These are phyloP conservation scores for Coendou prehensilis DNA, from an alignment of 2,797 vertebrate genomes.

Conservation along the genomic window DNA sequence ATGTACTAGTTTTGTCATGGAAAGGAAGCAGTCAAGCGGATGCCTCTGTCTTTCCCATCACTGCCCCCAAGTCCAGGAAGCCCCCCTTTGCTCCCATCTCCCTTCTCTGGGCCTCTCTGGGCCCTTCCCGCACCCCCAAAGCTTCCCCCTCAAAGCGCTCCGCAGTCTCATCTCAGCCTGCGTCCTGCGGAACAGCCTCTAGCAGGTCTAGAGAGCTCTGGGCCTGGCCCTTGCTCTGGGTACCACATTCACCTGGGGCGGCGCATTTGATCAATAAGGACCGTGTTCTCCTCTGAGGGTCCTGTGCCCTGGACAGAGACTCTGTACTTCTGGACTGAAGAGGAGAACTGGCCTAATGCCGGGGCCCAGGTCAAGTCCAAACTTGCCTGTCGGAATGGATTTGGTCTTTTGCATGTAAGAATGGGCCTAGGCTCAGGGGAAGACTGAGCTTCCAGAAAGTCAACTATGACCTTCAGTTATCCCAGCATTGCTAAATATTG, in stretches of 20 bases:
- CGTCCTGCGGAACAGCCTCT: neutral
- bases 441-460: neutral
- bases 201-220: neutral
- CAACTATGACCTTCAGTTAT: neutral
- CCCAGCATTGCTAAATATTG: neutral
- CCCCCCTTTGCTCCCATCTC: neutral
- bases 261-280: neutral
- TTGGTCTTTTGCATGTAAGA: neutral
- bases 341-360: neutral
- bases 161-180: neutral
- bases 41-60: neutral
- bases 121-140: fast-evolving
- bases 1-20: neutral
- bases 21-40: neutral
- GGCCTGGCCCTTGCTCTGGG: neutral
- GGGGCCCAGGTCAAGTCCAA: neutral
- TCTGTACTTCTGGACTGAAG: neutral
- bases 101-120: neutral
- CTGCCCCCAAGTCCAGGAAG: neutral
- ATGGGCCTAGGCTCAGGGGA: neutral
- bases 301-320: neutral
- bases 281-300: neutral
- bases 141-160: neutral
- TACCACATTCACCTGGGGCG: neutral
- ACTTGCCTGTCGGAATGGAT: neutral